Base-by-base conservation (phyloP, 2,797 vertebrate species). In the Holocentrus rufus region DNA sequence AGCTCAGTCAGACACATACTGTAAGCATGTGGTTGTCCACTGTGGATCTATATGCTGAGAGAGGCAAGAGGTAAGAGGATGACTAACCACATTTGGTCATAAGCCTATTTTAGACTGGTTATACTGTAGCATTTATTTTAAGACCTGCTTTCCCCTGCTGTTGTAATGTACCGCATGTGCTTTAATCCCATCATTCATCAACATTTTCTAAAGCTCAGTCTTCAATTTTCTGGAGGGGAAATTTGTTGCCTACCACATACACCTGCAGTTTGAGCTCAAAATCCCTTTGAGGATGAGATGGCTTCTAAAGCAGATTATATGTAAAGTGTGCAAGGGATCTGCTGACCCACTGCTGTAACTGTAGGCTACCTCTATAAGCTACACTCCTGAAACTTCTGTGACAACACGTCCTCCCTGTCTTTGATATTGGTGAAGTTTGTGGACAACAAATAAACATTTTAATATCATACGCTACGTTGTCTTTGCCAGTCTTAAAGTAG, bases 271-370 rank as follows among this genome's bases (percentile, higher is more conserved):
- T 76, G 46, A 86, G 62, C 53, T 77, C 18, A 34, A 59, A 75
- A 84, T 72, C 81, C 60, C 61, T 69, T 69, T 2, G 61, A 46
- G 62, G 47, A 65, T 60, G 49, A 69, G 59, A 67, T 55, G 74
- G 14, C 60, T 55, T 56, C 72, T 72, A 68, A 83, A 88, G 59
- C 36, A 84, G 85, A 90, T 88, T 87, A 89, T 27, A 63, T 18
- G 58, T 67, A 65, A 6, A 14, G 59, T 55, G 79, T 80, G 67
- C 77, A 67, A 74, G 57, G 46, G 75, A 78, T 81, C 76, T 47
- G 55, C 44, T 86, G 80, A 80, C 77, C 76, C 65, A 62, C 67
- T 73, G 72, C 55, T 58, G 36, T 78, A 61, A 10, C 72, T 68
- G 36, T 18, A 52, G 55, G 30, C 55, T 20, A 53, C 39, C 52